Conservation (phyloP, 2,113 vertebrate species). For the Coregonus clupeaformis region DNA sequence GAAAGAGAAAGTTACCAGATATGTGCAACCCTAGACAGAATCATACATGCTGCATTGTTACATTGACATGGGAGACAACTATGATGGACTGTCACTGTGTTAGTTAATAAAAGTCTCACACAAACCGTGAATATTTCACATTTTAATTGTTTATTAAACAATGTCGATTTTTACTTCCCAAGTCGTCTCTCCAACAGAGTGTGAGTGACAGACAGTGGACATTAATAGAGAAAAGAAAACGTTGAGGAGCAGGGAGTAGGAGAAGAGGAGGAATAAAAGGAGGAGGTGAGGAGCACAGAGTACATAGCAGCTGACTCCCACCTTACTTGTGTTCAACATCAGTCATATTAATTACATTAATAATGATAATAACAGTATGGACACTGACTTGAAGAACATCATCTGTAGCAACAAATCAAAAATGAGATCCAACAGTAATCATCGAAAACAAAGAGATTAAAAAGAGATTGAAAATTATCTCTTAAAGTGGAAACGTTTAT, state of each 20-base stretch:
- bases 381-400: conserved; percentile 44
- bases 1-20: too few relatives aligned
- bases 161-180: conserved; percentile 50
- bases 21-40: too few relatives aligned
- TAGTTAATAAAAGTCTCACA: neutral
- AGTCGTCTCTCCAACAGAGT: conserved; percentile 44
- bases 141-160: conserved; percentile 69
- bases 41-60: too few relatives aligned
- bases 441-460: conserved; percentile 12
- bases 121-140: conserved; percentile 26
- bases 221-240: conserved; percentile 46
- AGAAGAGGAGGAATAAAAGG: too few relatives aligned
- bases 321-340: conserved; percentile 22
- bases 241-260: neutral
- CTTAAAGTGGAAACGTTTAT: conserved; percentile 31
- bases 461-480: conserved; percentile 37
- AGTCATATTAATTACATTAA: conserved; percentile 32
- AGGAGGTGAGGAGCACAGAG: conserved; percentile 29
- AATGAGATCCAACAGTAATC: conserved; percentile 25
- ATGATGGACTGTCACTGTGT: neutral
- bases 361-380: conserved; percentile 41
- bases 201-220: conserved; percentile 55
- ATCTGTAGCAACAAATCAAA: conserved; percentile 44
- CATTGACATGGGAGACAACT: too few relatives aligned
- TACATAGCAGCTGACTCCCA: conserved; percentile 33